Evolutionary conservation across 2,888 invertebrate genomes (phyloP), one percentile per base, ranked within the genome.

Genomic region (Atrina japonica): DNA sequence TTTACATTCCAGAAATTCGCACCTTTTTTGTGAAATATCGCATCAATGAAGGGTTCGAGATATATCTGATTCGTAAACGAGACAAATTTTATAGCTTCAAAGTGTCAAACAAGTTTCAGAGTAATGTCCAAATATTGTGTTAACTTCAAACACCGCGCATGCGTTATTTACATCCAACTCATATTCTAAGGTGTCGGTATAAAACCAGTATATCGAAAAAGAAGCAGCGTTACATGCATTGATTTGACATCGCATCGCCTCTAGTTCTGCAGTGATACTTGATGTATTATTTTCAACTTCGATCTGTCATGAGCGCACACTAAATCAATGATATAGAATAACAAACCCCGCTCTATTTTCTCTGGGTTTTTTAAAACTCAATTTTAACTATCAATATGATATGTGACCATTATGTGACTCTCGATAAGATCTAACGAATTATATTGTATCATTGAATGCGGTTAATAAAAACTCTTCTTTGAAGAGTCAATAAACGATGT

Each of bases 261-360:
- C n/a, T 52, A 25, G 27, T 25, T 7, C 16, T 52, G 27, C 21
- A 14, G 18, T 47, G 47, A 47, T 52, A 21, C 52, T 52, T 52
- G 52, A 52, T 23, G 52, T 52, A 52, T 52, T 25, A 52, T 5
- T 52, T 9, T 18, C 18, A 25, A 23, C 52, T 52, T 23, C 52
- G 52, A 52, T 52, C 52, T 52, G 52, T 52, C 52, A 52, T 16
- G 52, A 52, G 52, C 52, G 52, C 23, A 25, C 18, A 52, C 52
- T 25, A 25, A 52, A 25, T 52, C 52, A 52, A 52, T 52, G 52
- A 25, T 21, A 52, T 16, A 16, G 18, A 16, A 14, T 21, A 52
- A 25, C 52, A 52, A 21, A 9, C 21, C 21, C 23, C 23, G 11
- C 23, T 52, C 52, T 23, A 21, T 52, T 23, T 18, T 18, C 52